phyloP scores from a whole-genome alignment of 2,113 vertebrate genomes.

The Halichoerus grypus region DNA sequence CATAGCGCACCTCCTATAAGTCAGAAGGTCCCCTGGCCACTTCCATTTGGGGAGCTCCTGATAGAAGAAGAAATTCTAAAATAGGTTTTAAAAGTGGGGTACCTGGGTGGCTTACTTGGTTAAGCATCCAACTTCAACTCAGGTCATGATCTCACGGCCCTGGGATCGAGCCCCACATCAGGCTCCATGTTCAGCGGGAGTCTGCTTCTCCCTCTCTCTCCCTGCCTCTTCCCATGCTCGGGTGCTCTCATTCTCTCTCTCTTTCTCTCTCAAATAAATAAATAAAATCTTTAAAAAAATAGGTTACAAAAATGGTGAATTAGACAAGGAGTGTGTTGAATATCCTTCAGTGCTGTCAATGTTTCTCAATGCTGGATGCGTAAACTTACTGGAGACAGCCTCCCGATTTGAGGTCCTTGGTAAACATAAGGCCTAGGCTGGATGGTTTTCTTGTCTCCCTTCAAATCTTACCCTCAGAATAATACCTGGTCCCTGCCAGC shows the following conservation, averaged over 20 bases:
- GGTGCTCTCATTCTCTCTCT: no score
- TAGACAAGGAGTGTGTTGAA: background rate
- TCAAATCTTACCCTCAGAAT: background rate
- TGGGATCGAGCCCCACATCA: background rate
- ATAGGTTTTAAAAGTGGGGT: background rate
- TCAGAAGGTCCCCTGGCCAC: background rate
- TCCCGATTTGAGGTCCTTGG: background rate
- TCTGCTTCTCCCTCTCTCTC: background rate
- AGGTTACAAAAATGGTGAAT: background rate
- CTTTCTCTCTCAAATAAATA: background rate
- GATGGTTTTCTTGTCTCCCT: background rate
- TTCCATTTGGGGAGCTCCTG: background rate
- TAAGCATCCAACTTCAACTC: background rate
- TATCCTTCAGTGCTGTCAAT: background rate
- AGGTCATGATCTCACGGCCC: background rate
- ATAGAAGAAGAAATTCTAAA: background rate
- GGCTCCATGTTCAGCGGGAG: background rate
- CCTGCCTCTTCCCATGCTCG: background rate
- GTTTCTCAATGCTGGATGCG: rapidly evolving
- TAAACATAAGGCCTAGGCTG: background rate
- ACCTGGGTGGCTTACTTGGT: background rate
- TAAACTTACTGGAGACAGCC: background rate
- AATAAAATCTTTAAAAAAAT: background rate
- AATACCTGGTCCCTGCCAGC: background rate
- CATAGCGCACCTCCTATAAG: rapidly evolving